Evolutionary conservation across 2,797 vertebrate genomes (phyloP), one percentile per base, ranked within the genome.

Genomic region (Schizopygopsis malacanthus): DNA sequence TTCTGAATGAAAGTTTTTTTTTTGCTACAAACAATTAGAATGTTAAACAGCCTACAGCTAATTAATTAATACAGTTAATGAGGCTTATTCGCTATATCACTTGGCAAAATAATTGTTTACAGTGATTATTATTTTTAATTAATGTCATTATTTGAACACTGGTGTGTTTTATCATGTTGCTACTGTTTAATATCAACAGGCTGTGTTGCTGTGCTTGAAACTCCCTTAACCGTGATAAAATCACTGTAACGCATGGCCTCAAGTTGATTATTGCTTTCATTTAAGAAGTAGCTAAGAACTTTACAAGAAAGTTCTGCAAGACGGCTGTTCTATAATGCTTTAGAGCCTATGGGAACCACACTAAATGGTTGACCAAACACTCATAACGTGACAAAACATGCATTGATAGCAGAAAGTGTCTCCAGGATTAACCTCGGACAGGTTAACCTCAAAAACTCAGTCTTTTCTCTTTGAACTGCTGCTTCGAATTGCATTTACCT

Each of bases 371-470:
- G 86, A 83, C 15, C 84, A 56, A 86, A 89, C 56, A 69, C 78
- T 85, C 4, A 25, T 75, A 85, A 79, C 87, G 85, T 85, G 88
- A 88, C 81, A 76, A 82, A 87, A 87, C 78, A 28, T 85, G 88
- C 83, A 85, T 61, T 9, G 61, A 71, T 85, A 88, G 76, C 72
- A 85, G 78, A 89, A 85, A 75, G 85, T 90, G 87, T 85, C 84
- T 75, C 85, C 76, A 79, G 85, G 88, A 93, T 92, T 91, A 91
- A 91, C 86, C 91, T 83, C 84, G 56, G 59, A 82, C 82, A 81
- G 87, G 56, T 84, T 90, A 83, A 75, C 71, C 89, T 91, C 75
- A 91, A 89, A 87, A 63, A 13, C 78, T 61, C 41, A 12, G 83
- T 50, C 71, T 41, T 85, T 81, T 79, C 85, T 86, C 89, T 93